These are phyloP conservation scores for Drosophila limbata DNA, from an alignment of 2,888 invertebrate genomes.

Conservation along the genomic window DNA sequence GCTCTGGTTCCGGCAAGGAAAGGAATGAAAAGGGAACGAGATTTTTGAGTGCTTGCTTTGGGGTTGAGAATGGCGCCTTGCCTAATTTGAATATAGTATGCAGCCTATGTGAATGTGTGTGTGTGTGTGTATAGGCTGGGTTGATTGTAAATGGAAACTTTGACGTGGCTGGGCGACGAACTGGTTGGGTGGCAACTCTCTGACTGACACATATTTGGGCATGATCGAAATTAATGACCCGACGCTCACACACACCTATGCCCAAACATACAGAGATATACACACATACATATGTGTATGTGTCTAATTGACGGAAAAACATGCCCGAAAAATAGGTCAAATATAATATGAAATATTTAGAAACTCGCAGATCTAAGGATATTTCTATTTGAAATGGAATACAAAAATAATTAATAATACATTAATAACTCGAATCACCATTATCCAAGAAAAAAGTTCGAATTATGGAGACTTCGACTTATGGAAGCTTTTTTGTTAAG, in stretches of 20 bases:
- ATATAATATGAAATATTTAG: slow-evolving; percentile 20
- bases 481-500: no score
- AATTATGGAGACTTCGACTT: no score
- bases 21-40: slow-evolving; percentile 27
- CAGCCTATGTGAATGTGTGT: slow-evolving; percentile 28
- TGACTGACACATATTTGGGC: slow-evolving; percentile 81
- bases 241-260: slow-evolving; percentile 55
- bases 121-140: slow-evolving; percentile 40
- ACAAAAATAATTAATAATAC: background rate
- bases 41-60: slow-evolving; percentile 27
- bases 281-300: slow-evolving; percentile 15
- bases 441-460: no score
- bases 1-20: slow-evolving; percentile 30
- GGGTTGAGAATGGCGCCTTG: slow-evolving; percentile 57
- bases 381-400: background rate
- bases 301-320: slow-evolving; percentile 39
- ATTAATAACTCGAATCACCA: no score
- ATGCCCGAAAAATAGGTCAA: slow-evolving; percentile 59
- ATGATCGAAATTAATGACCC: slow-evolving; percentile 82
- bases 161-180: slow-evolving; percentile 44
- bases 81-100: slow-evolving; percentile 75
- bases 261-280: slow-evolving; percentile 26
- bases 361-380: background rate
- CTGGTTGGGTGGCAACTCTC: slow-evolving; percentile 51
- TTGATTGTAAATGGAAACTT: slow-evolving; percentile 65